A percentile compares a stretch with the other conserved stretches of the same genome.
Evolutionary conservation across 1,140 invertebrate species (phyloP).

Genomic region (Trachymyrmex cornetzi): DNA sequence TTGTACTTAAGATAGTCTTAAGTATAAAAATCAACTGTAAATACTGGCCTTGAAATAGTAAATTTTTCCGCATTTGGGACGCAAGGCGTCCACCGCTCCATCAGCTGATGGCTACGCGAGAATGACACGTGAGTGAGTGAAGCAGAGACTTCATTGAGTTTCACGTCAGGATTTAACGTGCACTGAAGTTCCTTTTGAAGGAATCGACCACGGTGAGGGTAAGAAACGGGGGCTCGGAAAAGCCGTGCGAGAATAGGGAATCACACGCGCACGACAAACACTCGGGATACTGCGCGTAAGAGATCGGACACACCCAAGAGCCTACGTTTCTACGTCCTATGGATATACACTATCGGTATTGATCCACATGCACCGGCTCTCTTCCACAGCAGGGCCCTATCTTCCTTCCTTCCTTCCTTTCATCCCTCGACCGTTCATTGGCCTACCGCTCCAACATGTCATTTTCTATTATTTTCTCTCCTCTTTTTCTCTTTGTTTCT

Average conservation of each 20-base stretch:
- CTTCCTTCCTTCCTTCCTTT: conserved; percentile 55
- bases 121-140: conserved; percentile 36
- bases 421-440: conserved; percentile 52
- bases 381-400: conserved; percentile 42
- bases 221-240: not conserved
- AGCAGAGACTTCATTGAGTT: conserved; percentile 1
- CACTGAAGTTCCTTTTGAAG: conserved; percentile 42
- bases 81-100: not conserved
- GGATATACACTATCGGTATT: conserved; percentile 78
- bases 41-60: not conserved
- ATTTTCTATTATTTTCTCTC: not conserved
- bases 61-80: no score
- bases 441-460: conserved; percentile 33
- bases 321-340: conserved; percentile 73
- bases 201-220: conserved; percentile 2
- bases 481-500: conserved; percentile 21
- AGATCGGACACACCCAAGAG: conserved; percentile 78
- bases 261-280: conserved; percentile 64
- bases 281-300: conserved; percentile 55
- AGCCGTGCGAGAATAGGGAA: not conserved
- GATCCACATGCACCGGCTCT: conserved; percentile 75
- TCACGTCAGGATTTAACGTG: conserved; percentile 26
- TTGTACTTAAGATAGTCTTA: no score
- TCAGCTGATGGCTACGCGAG: conserved; percentile 52
- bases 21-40: no score